Conservation (phyloP, 2,888 invertebrate genomes). For the Unio pictorum region DNA sequence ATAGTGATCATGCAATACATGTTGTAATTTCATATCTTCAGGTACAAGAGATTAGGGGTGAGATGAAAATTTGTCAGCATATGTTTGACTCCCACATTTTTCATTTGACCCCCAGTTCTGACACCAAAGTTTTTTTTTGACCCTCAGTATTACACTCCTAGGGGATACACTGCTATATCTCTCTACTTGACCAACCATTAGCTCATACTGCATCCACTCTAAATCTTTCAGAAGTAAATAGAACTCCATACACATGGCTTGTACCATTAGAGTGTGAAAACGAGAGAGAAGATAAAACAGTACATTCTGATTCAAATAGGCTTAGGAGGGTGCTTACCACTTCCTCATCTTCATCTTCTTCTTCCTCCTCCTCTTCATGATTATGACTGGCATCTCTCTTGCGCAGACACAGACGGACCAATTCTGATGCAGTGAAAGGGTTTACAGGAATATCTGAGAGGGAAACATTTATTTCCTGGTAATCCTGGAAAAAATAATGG, state of each 20-base stretch:
- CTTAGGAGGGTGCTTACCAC: slow-evolving; percentile 43
- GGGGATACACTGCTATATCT: no score
- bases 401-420: slow-evolving; percentile 65
- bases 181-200: no score
- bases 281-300: not conserved
- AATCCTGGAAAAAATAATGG: slow-evolving; percentile 46
- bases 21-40: no score
- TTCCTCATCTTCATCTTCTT: slow-evolving; percentile 41
- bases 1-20: no score
- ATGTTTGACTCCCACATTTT: no score
- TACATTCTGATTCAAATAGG: not conserved
- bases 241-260: not conserved
- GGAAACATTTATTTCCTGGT: slow-evolving; percentile 61
- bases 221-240: no score
- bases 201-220: no score
- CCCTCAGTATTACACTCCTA: no score
- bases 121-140: no score
- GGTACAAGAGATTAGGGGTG: no score
- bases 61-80: no score
- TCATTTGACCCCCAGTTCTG: no score
- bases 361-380: slow-evolving; percentile 30
- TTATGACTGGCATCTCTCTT: slow-evolving; percentile 51
- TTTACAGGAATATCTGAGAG: slow-evolving; percentile 66
- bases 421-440: slow-evolving; percentile 62
- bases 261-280: not conserved